Evolutionary conservation across 1,140 invertebrate genomes (phyloP).

Genomic region (Anadara kagoshimensis): DNA sequence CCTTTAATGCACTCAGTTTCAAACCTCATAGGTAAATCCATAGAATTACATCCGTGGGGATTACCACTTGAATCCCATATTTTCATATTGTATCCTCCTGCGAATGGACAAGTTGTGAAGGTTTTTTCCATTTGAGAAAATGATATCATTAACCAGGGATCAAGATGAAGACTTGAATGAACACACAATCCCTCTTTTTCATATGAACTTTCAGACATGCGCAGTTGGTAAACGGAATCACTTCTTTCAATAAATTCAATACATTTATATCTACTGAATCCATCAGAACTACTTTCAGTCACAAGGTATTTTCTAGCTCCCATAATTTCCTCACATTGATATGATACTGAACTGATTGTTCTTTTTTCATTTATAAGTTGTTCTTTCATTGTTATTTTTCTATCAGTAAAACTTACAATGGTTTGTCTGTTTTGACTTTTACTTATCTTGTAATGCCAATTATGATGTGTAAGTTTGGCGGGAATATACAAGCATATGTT

Average conservation of each 20-base stretch:
- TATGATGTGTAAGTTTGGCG: neutral
- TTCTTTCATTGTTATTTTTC: neutral
- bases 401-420: slow-evolving; percentile 4
- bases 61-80: slow-evolving; percentile 40
- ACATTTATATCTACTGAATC: slow-evolving; percentile 12
- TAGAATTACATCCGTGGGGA: slow-evolving; percentile 54
- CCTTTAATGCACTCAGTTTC: slow-evolving; percentile 59
- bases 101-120: slow-evolving; percentile 49
- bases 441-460: slow-evolving; percentile 3
- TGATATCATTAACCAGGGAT: slow-evolving; percentile 53
- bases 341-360: neutral
- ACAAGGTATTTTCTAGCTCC: slow-evolving; percentile 5
- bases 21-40: slow-evolving; percentile 59
- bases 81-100: slow-evolving; percentile 59
- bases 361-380: neutral
- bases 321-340: slow-evolving; percentile 1
- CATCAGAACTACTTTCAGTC: neutral
- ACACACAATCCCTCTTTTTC: slow-evolving; percentile 42
- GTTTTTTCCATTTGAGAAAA: slow-evolving; percentile 39
- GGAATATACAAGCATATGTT: slow-evolving; percentile 6
- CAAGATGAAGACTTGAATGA: slow-evolving; percentile 31
- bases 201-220: slow-evolving; percentile 31
- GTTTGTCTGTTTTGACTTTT: neutral
- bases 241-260: slow-evolving; percentile 38
- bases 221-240: slow-evolving; percentile 46